Conservation (phyloP, 2,113 vertebrate species). For the Platysternon megacephalum region DNA sequence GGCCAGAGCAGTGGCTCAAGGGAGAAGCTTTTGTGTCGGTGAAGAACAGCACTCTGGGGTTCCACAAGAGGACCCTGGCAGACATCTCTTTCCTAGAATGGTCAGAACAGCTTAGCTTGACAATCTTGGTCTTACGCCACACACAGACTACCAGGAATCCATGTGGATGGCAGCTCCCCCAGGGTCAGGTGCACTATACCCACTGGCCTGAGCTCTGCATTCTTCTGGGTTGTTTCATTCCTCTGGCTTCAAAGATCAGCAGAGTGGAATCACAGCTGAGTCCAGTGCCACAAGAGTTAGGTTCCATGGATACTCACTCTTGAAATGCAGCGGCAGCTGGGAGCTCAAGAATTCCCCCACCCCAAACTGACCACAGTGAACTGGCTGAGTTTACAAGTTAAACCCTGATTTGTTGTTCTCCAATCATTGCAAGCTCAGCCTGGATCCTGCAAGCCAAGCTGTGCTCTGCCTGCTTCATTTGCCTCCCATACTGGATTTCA, state of each 20-base stretch:
- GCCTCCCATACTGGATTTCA: not conserved
- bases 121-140: not conserved
- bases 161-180: not conserved
- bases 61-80: not conserved
- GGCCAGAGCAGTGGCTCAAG: not conserved
- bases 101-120: not conserved
- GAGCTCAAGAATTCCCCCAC: not conserved
- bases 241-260: not conserved
- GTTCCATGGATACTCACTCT: not conserved
- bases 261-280: not conserved
- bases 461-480: not conserved
- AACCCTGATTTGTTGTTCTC: not conserved
- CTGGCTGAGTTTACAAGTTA: not conserved
- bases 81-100: not conserved
- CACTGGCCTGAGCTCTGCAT: not conserved
- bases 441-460: not conserved
- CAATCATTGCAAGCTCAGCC: not conserved
- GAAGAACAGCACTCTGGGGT: not conserved
- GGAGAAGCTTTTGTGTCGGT: constrained; percentile 1
- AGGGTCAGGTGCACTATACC: not conserved
- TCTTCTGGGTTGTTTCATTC: not conserved
- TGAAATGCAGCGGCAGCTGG: not conserved
- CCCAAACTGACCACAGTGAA: not conserved
- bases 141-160: not conserved
- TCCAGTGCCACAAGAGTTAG: not conserved